Evolutionary conservation across 2,113 vertebrate genomes (phyloP).

Genomic region (Trichomycterus rosablanca): DNA sequence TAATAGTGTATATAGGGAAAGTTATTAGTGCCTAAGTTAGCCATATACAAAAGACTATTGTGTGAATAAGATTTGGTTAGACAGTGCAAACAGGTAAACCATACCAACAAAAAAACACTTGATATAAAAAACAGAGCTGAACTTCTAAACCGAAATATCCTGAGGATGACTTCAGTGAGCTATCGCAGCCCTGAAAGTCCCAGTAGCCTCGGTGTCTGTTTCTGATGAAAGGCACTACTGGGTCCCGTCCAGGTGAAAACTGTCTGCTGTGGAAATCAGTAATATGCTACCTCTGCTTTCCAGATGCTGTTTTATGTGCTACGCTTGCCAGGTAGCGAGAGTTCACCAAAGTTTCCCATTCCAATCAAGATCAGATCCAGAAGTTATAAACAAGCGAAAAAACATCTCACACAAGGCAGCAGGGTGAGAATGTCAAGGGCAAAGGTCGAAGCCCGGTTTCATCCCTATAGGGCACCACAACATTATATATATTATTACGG

Average conservation of each 20-base stretch:
- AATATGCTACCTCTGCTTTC: slow-evolving; percentile 31
- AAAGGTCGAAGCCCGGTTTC: not conserved
- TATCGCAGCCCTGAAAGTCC: slow-evolving; percentile 36
- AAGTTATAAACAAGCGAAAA: not conserved
- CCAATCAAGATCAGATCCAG: slow-evolving; percentile 13
- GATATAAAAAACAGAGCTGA: not conserved
- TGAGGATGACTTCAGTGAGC: slow-evolving; percentile 32
- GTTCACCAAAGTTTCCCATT: slow-evolving; percentile 38
- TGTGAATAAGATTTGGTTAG: too few relatives aligned
- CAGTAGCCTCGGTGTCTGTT: slow-evolving; percentile 21
- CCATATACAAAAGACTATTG: too few relatives aligned
- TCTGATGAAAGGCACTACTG: slow-evolving; percentile 9
- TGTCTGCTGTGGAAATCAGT: slow-evolving; percentile 50
- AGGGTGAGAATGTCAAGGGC: not conserved
- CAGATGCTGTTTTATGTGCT: slow-evolving; percentile 34
- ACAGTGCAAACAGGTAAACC: not conserved
- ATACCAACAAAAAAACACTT: not conserved
- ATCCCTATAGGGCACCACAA: not conserved
- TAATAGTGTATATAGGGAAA: too few relatives aligned
- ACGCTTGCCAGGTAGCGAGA: slow-evolving; percentile 29
- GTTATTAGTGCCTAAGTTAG: too few relatives aligned
- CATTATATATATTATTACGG: not conserved
- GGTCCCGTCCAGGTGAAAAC: slow-evolving; percentile 49
- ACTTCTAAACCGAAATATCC: slow-evolving; percentile 4
- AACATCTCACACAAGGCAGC: not conserved